Percentiles rank a stretch among this genome's conserved stretches.
phyloP scores from a whole-genome alignment of 2,113 vertebrate species.

The Stigmatopora nigra region DNA sequence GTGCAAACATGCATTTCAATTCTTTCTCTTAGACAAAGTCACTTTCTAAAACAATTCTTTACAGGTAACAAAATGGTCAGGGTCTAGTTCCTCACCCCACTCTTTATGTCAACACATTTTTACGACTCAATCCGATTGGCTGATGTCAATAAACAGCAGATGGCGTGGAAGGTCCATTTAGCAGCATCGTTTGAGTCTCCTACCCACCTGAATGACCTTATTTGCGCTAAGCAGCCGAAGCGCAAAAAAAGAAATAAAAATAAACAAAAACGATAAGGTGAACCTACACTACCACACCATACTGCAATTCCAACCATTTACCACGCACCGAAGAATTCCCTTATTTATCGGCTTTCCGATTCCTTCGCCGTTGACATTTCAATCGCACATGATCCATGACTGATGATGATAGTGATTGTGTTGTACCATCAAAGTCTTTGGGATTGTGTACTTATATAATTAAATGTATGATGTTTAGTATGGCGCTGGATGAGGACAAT shows the following conservation, averaged over 20 bases:
- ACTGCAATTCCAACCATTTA: slow-evolving; percentile 54
- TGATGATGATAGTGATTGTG: slow-evolving; percentile 40
- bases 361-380: slow-evolving; percentile 63
- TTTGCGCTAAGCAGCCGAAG: slow-evolving; percentile 52
- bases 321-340: slow-evolving; percentile 56
- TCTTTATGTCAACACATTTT: background rate
- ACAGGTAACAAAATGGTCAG: background rate
- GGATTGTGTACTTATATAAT: slow-evolving; percentile 58
- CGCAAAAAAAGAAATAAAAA: slow-evolving; percentile 14
- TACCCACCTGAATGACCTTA: slow-evolving; percentile 68
- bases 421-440: slow-evolving; percentile 49
- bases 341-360: slow-evolving; percentile 70
- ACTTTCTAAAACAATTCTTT: background rate
- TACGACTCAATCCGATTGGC: background rate
- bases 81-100: background rate
- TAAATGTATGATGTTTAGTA: slow-evolving; percentile 60
- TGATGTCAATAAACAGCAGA: slow-evolving; percentile 68
- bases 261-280: slow-evolving; percentile 9
- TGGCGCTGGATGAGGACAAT: slow-evolving; percentile 51
- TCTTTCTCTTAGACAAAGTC: background rate
- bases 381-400: slow-evolving; percentile 66
- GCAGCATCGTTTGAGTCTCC: slow-evolving; percentile 54
- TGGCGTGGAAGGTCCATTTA: slow-evolving; percentile 58
- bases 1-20: background rate
- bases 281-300: slow-evolving; percentile 57